phyloP scores from a whole-genome alignment of 2,113 vertebrate species.

The Bufo bufo region DNA sequence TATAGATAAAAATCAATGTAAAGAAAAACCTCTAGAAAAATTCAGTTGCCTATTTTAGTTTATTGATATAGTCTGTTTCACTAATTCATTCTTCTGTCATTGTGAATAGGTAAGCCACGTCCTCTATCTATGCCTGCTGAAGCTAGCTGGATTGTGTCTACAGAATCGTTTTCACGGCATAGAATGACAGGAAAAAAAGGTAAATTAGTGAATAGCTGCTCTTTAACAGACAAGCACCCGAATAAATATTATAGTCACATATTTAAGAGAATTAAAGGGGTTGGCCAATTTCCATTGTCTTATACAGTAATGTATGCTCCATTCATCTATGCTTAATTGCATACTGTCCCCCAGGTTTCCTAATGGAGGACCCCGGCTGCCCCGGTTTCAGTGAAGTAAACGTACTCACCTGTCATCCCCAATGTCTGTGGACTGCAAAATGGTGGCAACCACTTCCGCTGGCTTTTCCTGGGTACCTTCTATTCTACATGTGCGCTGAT shows the following conservation, averaged over 20 bases:
- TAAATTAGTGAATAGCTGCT: conserved; percentile 59
- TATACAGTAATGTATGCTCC: no score
- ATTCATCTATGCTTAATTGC: no score
- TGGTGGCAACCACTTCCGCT: no score
- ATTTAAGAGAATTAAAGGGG: neutral
- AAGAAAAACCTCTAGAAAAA: neutral
- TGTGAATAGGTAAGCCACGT: conserved; percentile 84
- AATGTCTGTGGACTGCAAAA: no score
- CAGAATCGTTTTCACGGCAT: conserved; percentile 75
- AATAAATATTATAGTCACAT: neutral
- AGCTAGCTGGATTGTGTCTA: conserved; percentile 76
- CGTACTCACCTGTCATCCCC: no score
- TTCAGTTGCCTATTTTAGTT: neutral
- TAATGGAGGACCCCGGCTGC: no score
- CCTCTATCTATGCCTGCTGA: conserved; percentile 95
- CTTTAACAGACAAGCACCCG: neutral
- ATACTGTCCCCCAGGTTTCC: no score
- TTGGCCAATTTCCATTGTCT: no score
- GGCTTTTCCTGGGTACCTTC: no score
- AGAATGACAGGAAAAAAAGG: conserved; percentile 83
- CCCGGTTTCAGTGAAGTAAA: no score
- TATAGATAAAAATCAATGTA: no score
- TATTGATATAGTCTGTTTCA: neutral
- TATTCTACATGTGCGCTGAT: no score
- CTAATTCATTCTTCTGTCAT: neutral